phyloP scores from a whole-genome alignment of 2,797 vertebrate species.

The Ctenochaetus hawaiiensis region DNA sequence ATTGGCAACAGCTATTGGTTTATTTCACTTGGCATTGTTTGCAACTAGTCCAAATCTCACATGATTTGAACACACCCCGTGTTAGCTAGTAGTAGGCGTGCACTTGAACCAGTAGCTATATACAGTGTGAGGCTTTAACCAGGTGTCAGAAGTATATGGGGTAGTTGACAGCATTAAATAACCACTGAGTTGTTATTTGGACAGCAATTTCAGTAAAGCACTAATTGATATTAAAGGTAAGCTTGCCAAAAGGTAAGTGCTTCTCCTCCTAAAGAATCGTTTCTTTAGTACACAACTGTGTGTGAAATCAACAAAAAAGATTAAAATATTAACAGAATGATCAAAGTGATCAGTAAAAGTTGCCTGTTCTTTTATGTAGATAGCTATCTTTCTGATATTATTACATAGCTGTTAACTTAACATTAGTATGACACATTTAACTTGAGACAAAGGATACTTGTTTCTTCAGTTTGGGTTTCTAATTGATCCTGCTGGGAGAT shows the following conservation, averaged over 20 bases:
- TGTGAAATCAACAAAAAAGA: background rate
- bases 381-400: no score
- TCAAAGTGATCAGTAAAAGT: background rate
- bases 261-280: background rate
- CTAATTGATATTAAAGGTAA: background rate
- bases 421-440: background rate
- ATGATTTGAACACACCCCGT: background rate
- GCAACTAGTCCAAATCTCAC: conserved; percentile 1
- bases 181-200: background rate
- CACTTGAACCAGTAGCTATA: background rate
- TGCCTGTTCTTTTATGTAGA: background rate
- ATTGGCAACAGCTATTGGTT: background rate
- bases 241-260: background rate
- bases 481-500: conserved; percentile 38
- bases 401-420: background rate
- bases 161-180: background rate
- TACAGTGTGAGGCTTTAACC: background rate
- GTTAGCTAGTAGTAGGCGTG: background rate
- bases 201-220: background rate
- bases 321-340: background rate
- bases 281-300: background rate
- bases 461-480: conserved; percentile 4
- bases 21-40: background rate
- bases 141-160: background rate
- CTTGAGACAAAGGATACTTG: background rate